Evolutionary conservation across 2,113 vertebrate species (phyloP), one percentile per base, ranked within the genome.

Genomic region (Cromileptes altivelis): DNA sequence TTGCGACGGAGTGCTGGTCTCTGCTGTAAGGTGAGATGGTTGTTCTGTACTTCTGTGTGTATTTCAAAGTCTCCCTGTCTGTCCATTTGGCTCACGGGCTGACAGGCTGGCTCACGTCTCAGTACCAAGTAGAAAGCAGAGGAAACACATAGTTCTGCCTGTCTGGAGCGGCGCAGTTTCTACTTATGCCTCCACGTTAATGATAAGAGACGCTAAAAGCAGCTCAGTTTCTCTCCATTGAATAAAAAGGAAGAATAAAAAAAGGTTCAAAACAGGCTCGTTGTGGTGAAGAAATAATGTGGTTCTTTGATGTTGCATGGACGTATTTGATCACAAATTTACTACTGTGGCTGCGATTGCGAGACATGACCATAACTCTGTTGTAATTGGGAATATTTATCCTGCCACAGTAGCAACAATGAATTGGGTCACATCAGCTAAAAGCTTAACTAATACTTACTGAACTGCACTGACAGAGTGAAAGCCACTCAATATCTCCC

Each of bases 131-230:
- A 71, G 56, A 82, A 85, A 93, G 70, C 30, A 78, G 70, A 85
- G 90, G 91, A 93, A 93, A 86, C 86, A 72, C 61, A 75, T 30
- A 86, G 84, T 86, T 90, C 77, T 91, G 85, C 85, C 80, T 81
- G 87, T 93, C 88, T 92, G 82, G 78, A 83, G 60, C 37, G 15
- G 52, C 62, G 70, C 84, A 4, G 40, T 80, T 88, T 91, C 81
- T 76, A 84, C 75, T 84, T 74, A 58, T 75, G 76, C 64, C 49
- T 85, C 58, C 21, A 30, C 12, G 18, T 64, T 90, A 91, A 93
- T 25, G 25, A 88, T 76, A 83, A 84, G 80, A 82, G 85, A 91
- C 65, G 37, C 82, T 89, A 75, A 93, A 88, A 87, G 81, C 78
- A 65, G 85, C 83, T 83, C 77, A 6, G 62, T 55, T 88, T 81